Evolutionary conservation across 2,888 invertebrate genomes (phyloP).

Genomic region (Clunio marinus): DNA sequence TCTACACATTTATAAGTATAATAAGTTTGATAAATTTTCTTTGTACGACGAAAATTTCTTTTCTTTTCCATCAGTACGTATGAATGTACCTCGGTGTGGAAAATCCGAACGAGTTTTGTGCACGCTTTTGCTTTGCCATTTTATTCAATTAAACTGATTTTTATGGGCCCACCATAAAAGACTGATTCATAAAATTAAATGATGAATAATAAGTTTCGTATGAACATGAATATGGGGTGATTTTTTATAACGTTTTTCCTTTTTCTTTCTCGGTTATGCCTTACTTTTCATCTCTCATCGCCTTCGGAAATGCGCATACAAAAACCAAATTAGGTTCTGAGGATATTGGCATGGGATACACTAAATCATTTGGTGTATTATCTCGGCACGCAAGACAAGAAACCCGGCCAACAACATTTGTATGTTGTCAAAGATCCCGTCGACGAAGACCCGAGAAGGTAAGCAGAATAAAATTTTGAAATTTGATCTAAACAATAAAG

Average conservation of each 20-base stretch:
- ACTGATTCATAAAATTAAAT: conserved; percentile 36
- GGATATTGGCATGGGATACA: conserved; percentile 82
- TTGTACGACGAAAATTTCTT: too few species aligned
- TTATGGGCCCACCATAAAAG: conserved; percentile 20
- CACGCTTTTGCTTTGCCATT: conserved; percentile 29
- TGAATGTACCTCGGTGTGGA: neutral
- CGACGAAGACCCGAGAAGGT: conserved; percentile 63
- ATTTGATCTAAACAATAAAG: neutral
- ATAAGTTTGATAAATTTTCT: too few species aligned
- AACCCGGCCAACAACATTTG: conserved; percentile 81
- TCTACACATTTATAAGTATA: too few species aligned
- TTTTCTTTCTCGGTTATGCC: too few species aligned
- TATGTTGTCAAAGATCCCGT: conserved; percentile 78
- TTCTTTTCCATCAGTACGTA: neutral
- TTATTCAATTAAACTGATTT: conserved; percentile 33
- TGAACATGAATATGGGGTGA: neutral
- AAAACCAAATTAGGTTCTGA: conserved; percentile 48
- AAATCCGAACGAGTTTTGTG: conserved; percentile 7
- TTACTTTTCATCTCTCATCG: too few species aligned
- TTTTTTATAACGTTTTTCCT: neutral
- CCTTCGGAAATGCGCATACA: neutral
- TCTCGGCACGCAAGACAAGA: conserved; percentile 72
- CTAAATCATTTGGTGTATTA: conserved; percentile 75
- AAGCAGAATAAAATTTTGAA: conserved; percentile 42
- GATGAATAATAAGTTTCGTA: conserved; percentile 30